phyloP scores from a whole-genome alignment of 2,888 invertebrate species.

The Volucella inanis region DNA sequence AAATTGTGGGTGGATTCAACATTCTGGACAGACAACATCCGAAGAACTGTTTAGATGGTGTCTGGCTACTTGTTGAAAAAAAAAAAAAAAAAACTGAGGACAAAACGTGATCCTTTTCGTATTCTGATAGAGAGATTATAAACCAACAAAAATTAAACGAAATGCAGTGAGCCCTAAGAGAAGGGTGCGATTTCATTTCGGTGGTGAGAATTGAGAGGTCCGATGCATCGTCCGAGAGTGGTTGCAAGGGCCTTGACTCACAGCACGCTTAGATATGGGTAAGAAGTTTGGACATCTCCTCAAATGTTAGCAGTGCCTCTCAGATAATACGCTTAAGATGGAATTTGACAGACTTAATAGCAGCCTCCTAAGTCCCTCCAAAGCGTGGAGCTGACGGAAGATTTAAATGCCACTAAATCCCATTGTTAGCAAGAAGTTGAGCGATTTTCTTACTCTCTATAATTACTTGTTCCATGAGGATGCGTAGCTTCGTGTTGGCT shows the following conservation, averaged over 20 bases:
- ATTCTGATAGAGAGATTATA: too few relatives aligned
- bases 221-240: constrained; percentile 32
- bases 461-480: neutral
- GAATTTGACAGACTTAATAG: constrained; percentile 2
- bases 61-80: too few relatives aligned
- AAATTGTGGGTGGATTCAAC: too few relatives aligned
- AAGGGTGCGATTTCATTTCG: too few relatives aligned
- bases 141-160: too few relatives aligned
- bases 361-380: constrained; percentile 25
- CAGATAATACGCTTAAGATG: constrained; percentile 21
- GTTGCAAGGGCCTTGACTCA: constrained; percentile 76
- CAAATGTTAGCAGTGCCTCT: neutral
- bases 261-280: constrained; percentile 73
- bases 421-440: constrained; percentile 1
- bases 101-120: too few relatives aligned
- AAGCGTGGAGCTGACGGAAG: constrained; percentile 30
- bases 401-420: constrained; percentile 77
- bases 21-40: too few relatives aligned
- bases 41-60: too few relatives aligned
- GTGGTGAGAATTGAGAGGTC: constrained; percentile 74
- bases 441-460: neutral
- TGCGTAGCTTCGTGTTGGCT: constrained; percentile 58
- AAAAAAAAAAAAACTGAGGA: too few relatives aligned
- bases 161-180: too few relatives aligned
- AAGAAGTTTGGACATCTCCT: constrained; percentile 25